Conservation (phyloP, 2,113 vertebrate genomes). For the Panthera uncia region DNA sequence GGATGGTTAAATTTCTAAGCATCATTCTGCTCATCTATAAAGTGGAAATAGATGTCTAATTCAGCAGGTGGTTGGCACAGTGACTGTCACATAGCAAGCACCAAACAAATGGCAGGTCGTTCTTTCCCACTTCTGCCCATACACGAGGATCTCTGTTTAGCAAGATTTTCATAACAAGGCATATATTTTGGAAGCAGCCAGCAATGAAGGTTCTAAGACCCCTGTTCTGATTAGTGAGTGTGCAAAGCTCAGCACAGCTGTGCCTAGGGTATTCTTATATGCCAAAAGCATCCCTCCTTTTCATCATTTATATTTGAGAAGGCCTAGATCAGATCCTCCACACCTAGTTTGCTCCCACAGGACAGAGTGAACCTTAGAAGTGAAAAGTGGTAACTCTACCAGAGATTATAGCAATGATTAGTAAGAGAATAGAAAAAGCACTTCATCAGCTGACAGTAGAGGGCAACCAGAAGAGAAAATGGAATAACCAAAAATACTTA, state of each 20-base stretch:
- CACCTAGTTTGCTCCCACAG: background rate
- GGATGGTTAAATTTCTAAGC: background rate
- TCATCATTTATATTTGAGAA: slow-evolving; percentile 36
- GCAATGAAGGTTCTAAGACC: background rate
- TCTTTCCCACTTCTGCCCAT: background rate
- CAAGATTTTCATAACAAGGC: background rate
- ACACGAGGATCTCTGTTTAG: background rate
- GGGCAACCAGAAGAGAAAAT: background rate
- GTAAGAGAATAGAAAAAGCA: slow-evolving; percentile 15
- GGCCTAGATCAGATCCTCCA: background rate
- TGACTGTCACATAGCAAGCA: background rate
- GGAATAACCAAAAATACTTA: background rate
- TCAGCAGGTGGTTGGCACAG: background rate
- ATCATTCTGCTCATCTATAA: background rate
- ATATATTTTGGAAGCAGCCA: background rate
- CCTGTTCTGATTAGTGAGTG: background rate
- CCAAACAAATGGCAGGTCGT: background rate
- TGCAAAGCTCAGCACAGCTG: background rate
- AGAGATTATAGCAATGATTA: slow-evolving; percentile 36
- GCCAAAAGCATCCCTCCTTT: background rate
- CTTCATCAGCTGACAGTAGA: slow-evolving; percentile 25
- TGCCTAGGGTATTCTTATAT: background rate
- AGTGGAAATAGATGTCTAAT: background rate
- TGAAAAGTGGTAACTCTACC: background rate
- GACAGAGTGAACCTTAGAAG: slow-evolving; percentile 1